Evolutionary conservation across 2,797 vertebrate species (phyloP), one percentile per base, ranked within the genome.

Genomic region (Toxotes lorentzi): DNA sequence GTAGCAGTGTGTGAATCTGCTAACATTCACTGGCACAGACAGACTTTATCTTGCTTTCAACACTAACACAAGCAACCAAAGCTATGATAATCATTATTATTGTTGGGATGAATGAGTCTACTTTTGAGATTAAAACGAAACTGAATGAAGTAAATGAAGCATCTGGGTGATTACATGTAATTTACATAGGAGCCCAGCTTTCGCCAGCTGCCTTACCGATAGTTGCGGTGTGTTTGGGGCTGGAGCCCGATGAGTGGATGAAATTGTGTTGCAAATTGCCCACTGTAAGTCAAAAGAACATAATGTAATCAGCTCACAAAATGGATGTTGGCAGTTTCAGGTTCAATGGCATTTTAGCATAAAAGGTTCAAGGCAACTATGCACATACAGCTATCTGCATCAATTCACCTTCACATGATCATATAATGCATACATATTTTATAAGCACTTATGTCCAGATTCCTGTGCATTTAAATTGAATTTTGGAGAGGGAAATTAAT

Each of bases 181-280:
- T 89, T 85, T 82, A 83, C 86, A 86, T 67, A 53, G 73, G 66
- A 80, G 73, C 51, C 32, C 7, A 8, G 80, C 68, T 79, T 76
- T 79, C 83, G 85, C 24, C 87, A 89, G 88, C 79, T 89, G 86
- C 76, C 92, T 89, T 92, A 95, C 95, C 78, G 84, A 97, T 95
- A 1, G 96, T 96, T 72, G 96, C 93, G 0, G 95, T 95, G 43
- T 97, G 97, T 92, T 97, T 97, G 73, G 97, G 97, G 79, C 97
- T 98, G 93, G 94, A 94, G 80, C 95, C 93, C 79, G 94, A 96
- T 40, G 97, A 91, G 86, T 97, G 96, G 91, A 97, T 96, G 87
- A 96, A 97, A 93, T 97, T 97, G 94, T 98, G 96, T 76, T 97
- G 97, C 88, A 97, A 88, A 89, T 96, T 97, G 51, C 95, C 96